Conservation (phyloP, 1,140 invertebrate genomes). For the Cylas formicarius region DNA sequence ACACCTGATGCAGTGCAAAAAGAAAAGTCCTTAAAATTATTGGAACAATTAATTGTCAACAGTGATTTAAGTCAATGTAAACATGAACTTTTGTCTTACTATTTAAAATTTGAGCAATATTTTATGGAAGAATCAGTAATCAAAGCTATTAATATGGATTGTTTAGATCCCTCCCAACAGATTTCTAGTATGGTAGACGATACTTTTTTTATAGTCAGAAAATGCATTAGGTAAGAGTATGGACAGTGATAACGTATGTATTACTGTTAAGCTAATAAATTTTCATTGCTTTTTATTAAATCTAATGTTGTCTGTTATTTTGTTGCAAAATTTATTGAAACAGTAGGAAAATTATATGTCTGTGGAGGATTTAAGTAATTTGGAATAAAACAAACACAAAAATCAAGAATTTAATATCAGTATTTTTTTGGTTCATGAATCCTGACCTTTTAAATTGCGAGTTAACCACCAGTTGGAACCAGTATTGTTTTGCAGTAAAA, state of each 20-base stretch:
- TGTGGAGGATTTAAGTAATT: no score
- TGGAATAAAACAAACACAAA: no score
- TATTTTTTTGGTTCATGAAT: no score
- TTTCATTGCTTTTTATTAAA: neutral
- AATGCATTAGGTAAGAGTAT: slow-evolving; percentile 73
- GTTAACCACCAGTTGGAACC: no score
- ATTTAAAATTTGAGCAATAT: slow-evolving; percentile 87
- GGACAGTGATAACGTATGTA: neutral
- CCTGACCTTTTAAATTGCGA: no score
- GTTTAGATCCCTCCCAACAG: slow-evolving; percentile 55
- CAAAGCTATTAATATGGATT: slow-evolving; percentile 88
- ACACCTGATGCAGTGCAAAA: slow-evolving; percentile 49
- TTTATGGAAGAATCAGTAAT: slow-evolving; percentile 93
- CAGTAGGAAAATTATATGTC: no score
- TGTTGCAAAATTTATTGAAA: no score
- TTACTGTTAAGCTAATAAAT: slow-evolving; percentile 1
- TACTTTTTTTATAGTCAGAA: slow-evolving; percentile 95
- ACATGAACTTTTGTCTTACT: slow-evolving; percentile 85
- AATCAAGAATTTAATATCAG: no score
- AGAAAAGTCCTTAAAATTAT: slow-evolving; percentile 48
- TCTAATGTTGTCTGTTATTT: no score
- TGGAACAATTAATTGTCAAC: slow-evolving; percentile 65
- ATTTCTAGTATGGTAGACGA: slow-evolving; percentile 95
- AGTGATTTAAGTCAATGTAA: slow-evolving; percentile 76
- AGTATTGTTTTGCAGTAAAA: no score